Evolutionary conservation across 2,113 vertebrate species (phyloP).

Genomic region (Harpagus bidentatus): DNA sequence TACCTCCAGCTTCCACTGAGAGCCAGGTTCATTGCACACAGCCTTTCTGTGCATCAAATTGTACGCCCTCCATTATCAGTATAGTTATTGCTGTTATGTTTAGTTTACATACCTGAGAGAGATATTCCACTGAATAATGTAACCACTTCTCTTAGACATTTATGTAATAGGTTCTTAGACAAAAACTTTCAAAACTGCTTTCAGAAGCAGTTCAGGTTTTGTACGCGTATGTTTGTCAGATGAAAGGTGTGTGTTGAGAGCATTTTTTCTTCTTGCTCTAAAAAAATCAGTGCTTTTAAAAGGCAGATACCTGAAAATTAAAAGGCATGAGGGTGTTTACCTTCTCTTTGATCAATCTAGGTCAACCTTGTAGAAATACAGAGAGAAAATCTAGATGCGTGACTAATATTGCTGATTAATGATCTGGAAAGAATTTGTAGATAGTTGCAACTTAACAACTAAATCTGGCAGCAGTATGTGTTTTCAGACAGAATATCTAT

Average conservation of each 20-base stretch:
- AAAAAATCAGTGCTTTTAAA: neutral
- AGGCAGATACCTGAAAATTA: neutral
- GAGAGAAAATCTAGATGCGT: neutral
- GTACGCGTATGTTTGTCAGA: neutral
- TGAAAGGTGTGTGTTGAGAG: neutral
- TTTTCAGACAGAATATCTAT: neutral
- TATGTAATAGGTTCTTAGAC: neutral
- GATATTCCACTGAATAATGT: neutral
- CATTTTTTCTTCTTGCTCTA: neutral
- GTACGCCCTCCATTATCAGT: neutral
- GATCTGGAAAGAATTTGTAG: neutral
- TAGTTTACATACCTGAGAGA: neutral
- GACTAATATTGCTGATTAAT: neutral
- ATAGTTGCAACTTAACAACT: neutral
- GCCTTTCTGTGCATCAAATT: neutral
- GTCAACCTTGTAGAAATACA: neutral
- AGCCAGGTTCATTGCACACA: neutral
- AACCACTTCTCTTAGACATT: neutral
- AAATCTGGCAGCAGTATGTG: neutral
- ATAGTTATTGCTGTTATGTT: neutral
- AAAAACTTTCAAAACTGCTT: neutral
- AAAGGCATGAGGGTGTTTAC: neutral
- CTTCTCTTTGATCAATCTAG: neutral
- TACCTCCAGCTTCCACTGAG: neutral
- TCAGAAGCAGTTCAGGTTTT: neutral